Evolutionary conservation across 2,113 vertebrate species (phyloP).

Genomic region (Epinephelus fuscoguttatus): DNA sequence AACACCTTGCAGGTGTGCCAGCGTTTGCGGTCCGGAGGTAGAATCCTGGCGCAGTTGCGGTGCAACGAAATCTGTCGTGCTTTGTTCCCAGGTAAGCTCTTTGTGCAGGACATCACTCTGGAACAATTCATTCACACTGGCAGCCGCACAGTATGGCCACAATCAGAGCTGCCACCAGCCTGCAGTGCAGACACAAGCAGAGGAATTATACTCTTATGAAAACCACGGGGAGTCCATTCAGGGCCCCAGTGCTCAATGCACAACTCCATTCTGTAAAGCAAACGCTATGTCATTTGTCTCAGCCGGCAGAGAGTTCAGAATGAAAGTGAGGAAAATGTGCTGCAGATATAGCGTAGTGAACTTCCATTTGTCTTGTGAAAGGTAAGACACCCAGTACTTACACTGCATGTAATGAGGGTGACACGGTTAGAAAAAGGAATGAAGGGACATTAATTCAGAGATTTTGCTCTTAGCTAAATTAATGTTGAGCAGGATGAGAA

Average conservation of each 20-base stretch:
- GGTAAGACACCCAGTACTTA: constrained; percentile 58
- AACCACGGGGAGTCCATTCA: constrained; percentile 68
- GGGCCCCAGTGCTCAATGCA: constrained; percentile 49
- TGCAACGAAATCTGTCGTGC: constrained; percentile 65
- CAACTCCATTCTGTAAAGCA: constrained; percentile 62
- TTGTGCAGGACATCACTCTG: constrained; percentile 77
- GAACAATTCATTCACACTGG: constrained; percentile 77
- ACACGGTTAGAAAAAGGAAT: constrained; percentile 59
- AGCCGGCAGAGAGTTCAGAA: constrained; percentile 50
- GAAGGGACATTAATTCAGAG: constrained; percentile 70
- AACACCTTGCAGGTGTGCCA: constrained; percentile 41
- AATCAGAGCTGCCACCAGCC: constrained; percentile 73
- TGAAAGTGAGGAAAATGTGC: constrained; percentile 61
- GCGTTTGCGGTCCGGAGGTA: constrained; percentile 42
- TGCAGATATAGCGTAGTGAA: constrained; percentile 48
- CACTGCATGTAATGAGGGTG: constrained; percentile 70
- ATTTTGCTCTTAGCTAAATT: constrained; percentile 77
- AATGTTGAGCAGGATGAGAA: constrained; percentile 75
- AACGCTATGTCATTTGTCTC: constrained; percentile 67
- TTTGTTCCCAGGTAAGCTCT: constrained; percentile 77
- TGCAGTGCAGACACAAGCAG: constrained; percentile 71
- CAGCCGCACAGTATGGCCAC: constrained; percentile 69
- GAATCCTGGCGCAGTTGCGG: constrained; percentile 55
- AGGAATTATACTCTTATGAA: constrained; percentile 79
- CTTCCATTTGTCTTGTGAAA: constrained; percentile 59